Conservation (phyloP, 2,113 vertebrate genomes). For the Corythaixoides concolor region DNA sequence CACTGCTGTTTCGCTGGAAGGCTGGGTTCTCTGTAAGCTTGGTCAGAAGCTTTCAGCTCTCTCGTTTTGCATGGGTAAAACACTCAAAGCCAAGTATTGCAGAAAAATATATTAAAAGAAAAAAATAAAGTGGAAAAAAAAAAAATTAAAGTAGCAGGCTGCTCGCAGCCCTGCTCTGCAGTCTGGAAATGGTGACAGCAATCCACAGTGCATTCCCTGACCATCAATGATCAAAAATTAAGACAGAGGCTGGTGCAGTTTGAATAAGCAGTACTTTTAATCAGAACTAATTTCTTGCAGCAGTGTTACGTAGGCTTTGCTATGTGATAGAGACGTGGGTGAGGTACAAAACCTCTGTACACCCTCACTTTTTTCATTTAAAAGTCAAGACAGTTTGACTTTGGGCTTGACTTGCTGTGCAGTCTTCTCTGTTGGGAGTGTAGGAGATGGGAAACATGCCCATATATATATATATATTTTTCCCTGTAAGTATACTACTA, state of each 20-base stretch:
- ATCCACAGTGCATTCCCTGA: too few species aligned
- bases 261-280: background rate
- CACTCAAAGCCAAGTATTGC: too few species aligned
- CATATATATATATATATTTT: too few species aligned
- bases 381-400: background rate
- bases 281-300: too few species aligned
- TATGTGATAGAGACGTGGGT: rapidly evolving
- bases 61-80: background rate
- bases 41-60: background rate
- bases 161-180: background rate
- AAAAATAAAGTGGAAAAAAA: rapidly evolving
- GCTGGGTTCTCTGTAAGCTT: background rate
- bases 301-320: background rate
- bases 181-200: background rate
- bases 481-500: too few species aligned
- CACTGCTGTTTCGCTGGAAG: rapidly evolving
- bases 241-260: background rate
- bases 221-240: too few species aligned
- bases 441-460: background rate
- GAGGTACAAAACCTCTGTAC: background rate
- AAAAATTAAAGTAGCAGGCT: background rate
- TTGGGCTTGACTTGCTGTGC: rapidly evolving
- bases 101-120: background rate
- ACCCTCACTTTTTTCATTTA: background rate
- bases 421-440: background rate